phyloP scores from a whole-genome alignment of 2,113 vertebrate genomes.

The Cepphus grylle region DNA sequence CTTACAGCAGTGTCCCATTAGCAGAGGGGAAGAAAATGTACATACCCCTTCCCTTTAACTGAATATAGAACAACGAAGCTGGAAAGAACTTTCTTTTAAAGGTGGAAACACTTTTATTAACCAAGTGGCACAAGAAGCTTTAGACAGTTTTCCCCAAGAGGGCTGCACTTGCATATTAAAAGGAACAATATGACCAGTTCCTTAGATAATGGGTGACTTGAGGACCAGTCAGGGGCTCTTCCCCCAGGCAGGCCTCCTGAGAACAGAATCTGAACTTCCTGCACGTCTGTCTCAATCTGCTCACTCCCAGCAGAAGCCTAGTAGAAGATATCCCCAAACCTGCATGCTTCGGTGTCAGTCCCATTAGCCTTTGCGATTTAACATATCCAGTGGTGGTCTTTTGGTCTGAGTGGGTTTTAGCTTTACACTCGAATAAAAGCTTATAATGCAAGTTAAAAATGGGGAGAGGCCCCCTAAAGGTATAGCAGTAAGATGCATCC shows the following conservation, averaged over 20 bases:
- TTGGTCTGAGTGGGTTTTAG: background rate
- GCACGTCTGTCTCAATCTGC: background rate
- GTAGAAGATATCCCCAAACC: background rate
- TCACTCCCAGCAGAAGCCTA: background rate
- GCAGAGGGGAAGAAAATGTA: background rate
- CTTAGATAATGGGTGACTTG: background rate
- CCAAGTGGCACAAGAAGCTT: constrained; percentile 39
- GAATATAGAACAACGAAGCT: background rate
- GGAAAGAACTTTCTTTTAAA: background rate
- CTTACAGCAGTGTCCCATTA: constrained; percentile 19
- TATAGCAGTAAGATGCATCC: background rate
- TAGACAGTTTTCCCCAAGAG: background rate
- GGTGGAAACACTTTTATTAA: constrained; percentile 38
- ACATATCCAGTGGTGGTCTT: background rate
- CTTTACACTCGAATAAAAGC: background rate
- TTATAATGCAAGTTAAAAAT: background rate
- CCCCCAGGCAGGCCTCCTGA: background rate
- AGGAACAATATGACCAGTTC: background rate
- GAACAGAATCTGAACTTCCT: background rate
- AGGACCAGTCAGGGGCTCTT: background rate
- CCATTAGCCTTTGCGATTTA: background rate
- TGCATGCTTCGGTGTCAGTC: background rate
- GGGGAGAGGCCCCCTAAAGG: background rate
- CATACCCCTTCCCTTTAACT: background rate
- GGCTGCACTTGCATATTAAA: constrained; percentile 30